Evolutionary conservation across 2,113 vertebrate genomes (phyloP).

Genomic region (Zapus hudsonius): DNA sequence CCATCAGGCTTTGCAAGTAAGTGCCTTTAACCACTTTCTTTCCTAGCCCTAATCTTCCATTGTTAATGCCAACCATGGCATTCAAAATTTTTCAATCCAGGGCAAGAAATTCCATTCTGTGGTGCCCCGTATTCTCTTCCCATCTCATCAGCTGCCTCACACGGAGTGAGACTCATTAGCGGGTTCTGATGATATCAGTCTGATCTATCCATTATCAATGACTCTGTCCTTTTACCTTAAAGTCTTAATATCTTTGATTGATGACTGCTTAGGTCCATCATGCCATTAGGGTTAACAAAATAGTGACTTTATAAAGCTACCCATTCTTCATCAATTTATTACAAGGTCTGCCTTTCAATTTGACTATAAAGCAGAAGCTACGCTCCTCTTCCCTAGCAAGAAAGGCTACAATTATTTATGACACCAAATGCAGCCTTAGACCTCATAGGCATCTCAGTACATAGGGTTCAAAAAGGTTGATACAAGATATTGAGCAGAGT

Average conservation of each 20-base stretch:
- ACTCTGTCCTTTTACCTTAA: not conserved
- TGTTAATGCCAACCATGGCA: not conserved
- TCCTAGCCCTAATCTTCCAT: too few species aligned
- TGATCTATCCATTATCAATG: not conserved
- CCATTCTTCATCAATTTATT: not conserved
- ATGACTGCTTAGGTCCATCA: not conserved
- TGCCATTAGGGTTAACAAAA: not conserved
- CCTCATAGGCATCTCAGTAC: not conserved
- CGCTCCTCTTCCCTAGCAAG: not conserved
- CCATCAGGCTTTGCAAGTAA: too few species aligned
- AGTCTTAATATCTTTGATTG: not conserved
- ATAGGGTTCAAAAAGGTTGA: not conserved
- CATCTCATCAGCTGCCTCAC: not conserved
- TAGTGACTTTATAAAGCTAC: not conserved
- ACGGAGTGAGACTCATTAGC: not conserved
- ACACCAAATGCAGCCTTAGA: not conserved
- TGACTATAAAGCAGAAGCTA: not conserved
- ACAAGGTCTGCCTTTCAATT: not conserved
- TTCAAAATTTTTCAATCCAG: not conserved
- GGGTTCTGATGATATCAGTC: not conserved
- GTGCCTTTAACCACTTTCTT: too few species aligned
- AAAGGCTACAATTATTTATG: not conserved
- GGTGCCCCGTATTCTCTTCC: fast-evolving
- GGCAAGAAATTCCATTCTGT: not conserved
- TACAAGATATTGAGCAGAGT: not conserved